Evolutionary conservation across 2,113 vertebrate species (phyloP), one percentile per base, ranked within the genome.

Genomic region (Marmota flaviventris): DNA sequence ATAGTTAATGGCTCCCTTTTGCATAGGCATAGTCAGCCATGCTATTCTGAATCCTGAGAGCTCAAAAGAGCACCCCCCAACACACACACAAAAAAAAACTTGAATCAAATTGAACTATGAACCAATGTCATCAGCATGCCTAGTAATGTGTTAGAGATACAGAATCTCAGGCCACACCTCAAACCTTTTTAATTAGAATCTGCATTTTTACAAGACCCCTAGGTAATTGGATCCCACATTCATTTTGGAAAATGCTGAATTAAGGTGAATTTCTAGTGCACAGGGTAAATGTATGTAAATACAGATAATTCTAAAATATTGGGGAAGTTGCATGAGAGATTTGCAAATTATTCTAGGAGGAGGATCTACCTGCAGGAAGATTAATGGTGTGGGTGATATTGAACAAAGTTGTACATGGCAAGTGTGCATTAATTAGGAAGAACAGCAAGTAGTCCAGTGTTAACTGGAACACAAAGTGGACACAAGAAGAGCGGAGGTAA

Each of bases 381-480:
- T 3, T 27, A 32, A 58, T 2, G 22, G 8, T 25, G 45, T 56
- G 4, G 10, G 18, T 0, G 27, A 27, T 48, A 24, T 29, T 24
- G 14, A 8, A 9, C 32, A 42, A 34, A 75, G 20, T 0, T 16
- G 34, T 53, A 22, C 27, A 4, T 11, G 12, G 39, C 29, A n/a
- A 63, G 12, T 4, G 16, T 20, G 79, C 37, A 34, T 20, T 51
- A 29, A 45, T 75, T 84, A 58, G 77, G 83, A 75, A 39, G 34
- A 27, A 1, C 8, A 20, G 61, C 17, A 12, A 29, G 39, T 4
- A 42, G 53, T 0, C 37, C 67, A 0, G 5, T 8, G 7, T 8
- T 39, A 2, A 45, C 11, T 18, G 18, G 73, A 69, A n/a, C 20
- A 8, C 1, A 14, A 45, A 53, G 48, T 1, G 34, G 51, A 42